These are phyloP conservation scores for Volucella inanis DNA, from an alignment of 2,888 invertebrate species.

Conservation along the genomic window DNA sequence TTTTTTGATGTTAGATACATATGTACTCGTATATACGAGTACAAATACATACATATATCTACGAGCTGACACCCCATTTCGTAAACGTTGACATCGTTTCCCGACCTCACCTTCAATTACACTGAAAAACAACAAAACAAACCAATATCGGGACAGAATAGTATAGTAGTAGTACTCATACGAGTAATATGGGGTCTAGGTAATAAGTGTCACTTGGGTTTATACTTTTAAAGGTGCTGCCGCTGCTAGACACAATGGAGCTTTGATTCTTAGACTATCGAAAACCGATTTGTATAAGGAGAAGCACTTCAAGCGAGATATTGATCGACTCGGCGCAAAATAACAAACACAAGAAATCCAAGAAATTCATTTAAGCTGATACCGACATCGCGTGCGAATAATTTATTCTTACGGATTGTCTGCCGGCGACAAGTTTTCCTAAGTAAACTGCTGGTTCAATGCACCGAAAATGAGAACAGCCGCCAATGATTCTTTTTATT, in stretches of 20 bases:
- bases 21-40: background rate
- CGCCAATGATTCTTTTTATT: conserved; percentile 45
- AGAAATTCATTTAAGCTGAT: conserved; percentile 46
- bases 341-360: conserved; percentile 11
- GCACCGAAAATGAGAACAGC: conserved; percentile 40
- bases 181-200: conserved; percentile 58
- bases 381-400: conserved; percentile 69
- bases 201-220: conserved; percentile 61
- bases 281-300: conserved; percentile 34
- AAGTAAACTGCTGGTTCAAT: conserved; percentile 48
- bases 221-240: conserved; percentile 45
- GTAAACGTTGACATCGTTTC: conserved; percentile 59
- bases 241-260: conserved; percentile 54
- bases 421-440: conserved; percentile 34
- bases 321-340: conserved; percentile 59
- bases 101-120: conserved; percentile 70
- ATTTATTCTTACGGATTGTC: conserved; percentile 65
- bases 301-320: conserved; percentile 70
- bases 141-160: conserved; percentile 1
- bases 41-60: background rate
- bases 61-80: conserved; percentile 49
- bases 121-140: conserved; percentile 34
- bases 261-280: conserved; percentile 55
- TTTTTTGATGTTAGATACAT: background rate
- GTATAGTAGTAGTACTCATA: conserved; percentile 10